Conservation (phyloP, 2,797 vertebrate genomes). For the Macropus fuliginosus region DNA sequence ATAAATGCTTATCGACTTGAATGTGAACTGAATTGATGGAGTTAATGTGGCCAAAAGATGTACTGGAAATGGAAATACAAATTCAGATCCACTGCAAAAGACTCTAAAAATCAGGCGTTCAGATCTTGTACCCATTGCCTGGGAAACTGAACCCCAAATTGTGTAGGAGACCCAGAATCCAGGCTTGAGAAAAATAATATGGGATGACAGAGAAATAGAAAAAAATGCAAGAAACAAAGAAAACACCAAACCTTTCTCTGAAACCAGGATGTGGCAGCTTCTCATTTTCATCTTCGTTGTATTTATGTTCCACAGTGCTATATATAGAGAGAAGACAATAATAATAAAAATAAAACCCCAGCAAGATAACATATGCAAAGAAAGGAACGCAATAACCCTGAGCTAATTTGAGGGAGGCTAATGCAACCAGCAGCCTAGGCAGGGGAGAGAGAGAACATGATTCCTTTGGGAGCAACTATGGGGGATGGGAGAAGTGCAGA, state of each 20-base stretch:
- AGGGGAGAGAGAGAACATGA: neutral
- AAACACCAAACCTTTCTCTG: neutral
- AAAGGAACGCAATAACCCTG: neutral
- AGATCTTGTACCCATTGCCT: neutral
- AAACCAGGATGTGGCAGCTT: conserved; percentile 1
- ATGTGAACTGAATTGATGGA: neutral
- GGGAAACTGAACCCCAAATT: neutral
- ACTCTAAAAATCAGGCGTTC: neutral
- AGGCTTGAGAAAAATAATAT: neutral
- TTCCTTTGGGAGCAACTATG: neutral
- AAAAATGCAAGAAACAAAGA: neutral
- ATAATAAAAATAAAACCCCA: neutral
- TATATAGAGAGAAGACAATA: neutral
- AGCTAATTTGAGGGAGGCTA: neutral
- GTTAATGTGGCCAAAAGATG: neutral
- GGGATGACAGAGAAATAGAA: neutral
- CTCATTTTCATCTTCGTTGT: neutral
- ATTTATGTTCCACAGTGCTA: neutral
- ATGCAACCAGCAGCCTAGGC: neutral
- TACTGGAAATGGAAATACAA: neutral
- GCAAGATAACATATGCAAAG: neutral
- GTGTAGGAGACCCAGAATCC: neutral
- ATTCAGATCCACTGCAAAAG: neutral
- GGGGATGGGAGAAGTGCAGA: neutral
- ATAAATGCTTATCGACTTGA: neutral